Percentiles rank a stretch among this genome's conserved stretches.
Evolutionary conservation across 1,140 invertebrate species (phyloP).

Genomic region (Magallana gigas): DNA sequence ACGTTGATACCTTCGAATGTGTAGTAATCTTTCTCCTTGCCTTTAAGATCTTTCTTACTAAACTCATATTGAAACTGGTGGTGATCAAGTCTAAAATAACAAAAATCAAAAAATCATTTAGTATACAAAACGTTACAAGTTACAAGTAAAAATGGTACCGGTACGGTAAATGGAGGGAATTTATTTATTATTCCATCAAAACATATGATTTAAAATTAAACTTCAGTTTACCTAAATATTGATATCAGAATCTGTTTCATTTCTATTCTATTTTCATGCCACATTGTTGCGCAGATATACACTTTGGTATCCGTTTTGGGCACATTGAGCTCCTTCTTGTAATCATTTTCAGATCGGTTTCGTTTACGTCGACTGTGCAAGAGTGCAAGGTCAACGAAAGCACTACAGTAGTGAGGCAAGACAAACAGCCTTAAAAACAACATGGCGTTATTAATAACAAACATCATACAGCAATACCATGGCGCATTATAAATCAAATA

Average conservation of each 20-base stretch:
- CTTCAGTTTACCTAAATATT: conserved; percentile 65
- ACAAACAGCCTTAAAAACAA: conserved; percentile 86
- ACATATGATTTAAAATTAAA: too few relatives aligned
- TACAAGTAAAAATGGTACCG: too few relatives aligned
- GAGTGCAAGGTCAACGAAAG: conserved; percentile 96
- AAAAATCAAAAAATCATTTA: too few relatives aligned
- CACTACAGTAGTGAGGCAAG: conserved; percentile 93
- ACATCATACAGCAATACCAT: neutral
- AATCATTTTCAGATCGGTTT: neutral
- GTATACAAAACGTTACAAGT: too few relatives aligned
- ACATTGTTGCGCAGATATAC: conserved; percentile 88
- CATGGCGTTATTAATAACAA: too few relatives aligned
- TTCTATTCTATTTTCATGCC: conserved; percentile 89
- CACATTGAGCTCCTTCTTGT: neutral
- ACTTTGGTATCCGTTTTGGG: conserved; percentile 57
- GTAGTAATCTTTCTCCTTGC: conserved; percentile 92
- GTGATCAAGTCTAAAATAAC: conserved; percentile 86
- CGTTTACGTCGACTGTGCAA: conserved; percentile 87
- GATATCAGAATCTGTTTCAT: conserved; percentile 74
- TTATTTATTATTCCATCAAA: too few relatives aligned
- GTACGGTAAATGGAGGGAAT: too few relatives aligned
- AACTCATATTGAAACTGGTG: conserved; percentile 94
- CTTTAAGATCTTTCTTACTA: conserved; percentile 91
- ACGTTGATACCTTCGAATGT: conserved; percentile 89
- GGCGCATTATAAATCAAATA: neutral